phyloP scores from a whole-genome alignment of 2,797 vertebrate genomes.

The Percopsis omiscomaycus region DNA sequence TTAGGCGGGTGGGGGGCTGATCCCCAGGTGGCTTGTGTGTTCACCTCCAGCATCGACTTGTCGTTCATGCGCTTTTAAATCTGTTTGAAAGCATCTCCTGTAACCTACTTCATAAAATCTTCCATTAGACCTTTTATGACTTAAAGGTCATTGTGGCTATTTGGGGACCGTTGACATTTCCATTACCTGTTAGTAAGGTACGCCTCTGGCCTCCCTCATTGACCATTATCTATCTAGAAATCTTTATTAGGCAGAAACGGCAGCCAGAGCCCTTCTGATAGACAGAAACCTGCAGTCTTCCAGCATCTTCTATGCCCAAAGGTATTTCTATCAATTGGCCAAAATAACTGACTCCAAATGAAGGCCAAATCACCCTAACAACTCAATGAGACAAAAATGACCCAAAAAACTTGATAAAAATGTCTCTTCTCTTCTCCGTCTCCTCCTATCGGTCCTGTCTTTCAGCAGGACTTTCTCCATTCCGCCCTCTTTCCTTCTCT shows the following conservation, averaged over 20 bases:
- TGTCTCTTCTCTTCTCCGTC: neutral
- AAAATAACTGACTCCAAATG: neutral
- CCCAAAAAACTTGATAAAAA: neutral
- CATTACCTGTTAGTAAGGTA: conserved; percentile 17
- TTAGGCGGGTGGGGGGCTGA: no score
- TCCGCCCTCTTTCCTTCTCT: neutral
- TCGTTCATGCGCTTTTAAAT: no score
- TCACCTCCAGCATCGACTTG: no score
- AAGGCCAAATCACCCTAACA: neutral
- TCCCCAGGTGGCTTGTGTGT: no score
- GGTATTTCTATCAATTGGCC: neutral
- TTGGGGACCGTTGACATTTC: neutral
- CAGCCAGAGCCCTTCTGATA: neutral
- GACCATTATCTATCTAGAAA: conserved; percentile 1
- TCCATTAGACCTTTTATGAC: neutral
- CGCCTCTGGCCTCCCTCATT: conserved; percentile 16
- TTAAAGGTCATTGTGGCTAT: conserved; percentile 13
- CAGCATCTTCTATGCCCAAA: no score
- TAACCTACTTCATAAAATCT: neutral
- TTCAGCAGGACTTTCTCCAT: neutral
- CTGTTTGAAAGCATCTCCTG: no score
- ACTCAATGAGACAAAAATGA: no score
- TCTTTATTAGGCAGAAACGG: neutral
- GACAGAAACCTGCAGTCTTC: neutral
- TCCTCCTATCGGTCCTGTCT: neutral